Conservation (phyloP, 2,113 vertebrate genomes). For the Leptodactylus fuscus region DNA sequence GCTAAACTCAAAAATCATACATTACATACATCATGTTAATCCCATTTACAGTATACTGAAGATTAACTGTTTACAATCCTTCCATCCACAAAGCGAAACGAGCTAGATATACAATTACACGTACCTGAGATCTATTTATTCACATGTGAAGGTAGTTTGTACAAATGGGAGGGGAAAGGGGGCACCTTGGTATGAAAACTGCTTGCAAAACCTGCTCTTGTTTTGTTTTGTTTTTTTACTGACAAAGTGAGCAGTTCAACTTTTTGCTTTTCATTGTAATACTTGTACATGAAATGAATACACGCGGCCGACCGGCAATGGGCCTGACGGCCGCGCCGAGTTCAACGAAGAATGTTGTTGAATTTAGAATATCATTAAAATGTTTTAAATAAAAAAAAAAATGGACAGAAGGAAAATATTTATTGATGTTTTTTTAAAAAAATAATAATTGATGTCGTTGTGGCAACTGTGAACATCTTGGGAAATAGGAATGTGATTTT, state of each 20-base stretch:
- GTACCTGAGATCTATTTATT: not conserved
- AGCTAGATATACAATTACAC: not conserved
- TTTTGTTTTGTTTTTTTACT: too few relatives aligned
- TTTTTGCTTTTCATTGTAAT: not conserved
- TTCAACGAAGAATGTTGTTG: not conserved
- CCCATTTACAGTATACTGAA: too few relatives aligned
- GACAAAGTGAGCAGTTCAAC: not conserved
- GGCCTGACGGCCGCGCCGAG: too few relatives aligned
- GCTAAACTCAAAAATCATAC: too few relatives aligned
- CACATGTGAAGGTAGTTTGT: not conserved
- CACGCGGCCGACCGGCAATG: not conserved
- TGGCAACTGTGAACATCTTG: not conserved
- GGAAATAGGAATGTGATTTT: slow-evolving; percentile 3
- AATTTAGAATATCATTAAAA: not conserved
- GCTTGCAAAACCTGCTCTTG: not conserved
- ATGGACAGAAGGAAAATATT: not conserved
- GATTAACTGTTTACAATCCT: not conserved
- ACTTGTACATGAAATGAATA: not conserved
- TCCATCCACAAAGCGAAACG: not conserved
- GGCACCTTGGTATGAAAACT: not conserved
- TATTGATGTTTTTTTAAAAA: not conserved
- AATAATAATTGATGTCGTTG: not conserved
- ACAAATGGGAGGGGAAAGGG: not conserved
- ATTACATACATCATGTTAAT: too few relatives aligned
- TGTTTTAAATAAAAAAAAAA: too few relatives aligned